Conservation (phyloP, 2,888 invertebrate genomes). For the Agrotis segetum region DNA sequence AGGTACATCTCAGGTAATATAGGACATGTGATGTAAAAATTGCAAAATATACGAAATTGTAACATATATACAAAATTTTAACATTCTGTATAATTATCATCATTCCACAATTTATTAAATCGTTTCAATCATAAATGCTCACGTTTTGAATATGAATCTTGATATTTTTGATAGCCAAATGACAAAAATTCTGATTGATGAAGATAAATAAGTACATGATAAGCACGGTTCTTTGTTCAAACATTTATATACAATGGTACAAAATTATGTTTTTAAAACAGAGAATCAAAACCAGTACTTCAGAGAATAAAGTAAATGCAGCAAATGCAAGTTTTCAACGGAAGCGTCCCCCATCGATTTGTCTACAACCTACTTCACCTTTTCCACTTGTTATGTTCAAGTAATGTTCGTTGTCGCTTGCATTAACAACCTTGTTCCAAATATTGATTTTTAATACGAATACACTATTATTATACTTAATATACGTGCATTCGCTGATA, state of each 20-base stretch:
- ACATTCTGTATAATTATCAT: slow-evolving; percentile 1
- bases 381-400: neutral
- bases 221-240: too few species aligned
- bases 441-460: neutral
- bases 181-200: too few species aligned
- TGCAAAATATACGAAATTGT: neutral
- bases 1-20: slow-evolving; percentile 2
- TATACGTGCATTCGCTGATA: neutral
- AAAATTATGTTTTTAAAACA: neutral
- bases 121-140: neutral
- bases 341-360: slow-evolving; percentile 25
- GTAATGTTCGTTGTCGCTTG: slow-evolving; percentile 4
- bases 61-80: neutral
- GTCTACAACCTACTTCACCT: slow-evolving; percentile 17
- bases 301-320: neutral
- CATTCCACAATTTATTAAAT: neutral
- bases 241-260: neutral
- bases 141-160: neutral
- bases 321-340: slow-evolving; percentile 10
- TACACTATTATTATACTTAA: too few species aligned
- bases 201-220: neutral
- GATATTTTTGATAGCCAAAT: neutral
- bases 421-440: neutral
- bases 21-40: slow-evolving; percentile 6
- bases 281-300: neutral